Percentiles rank a stretch among this genome's conserved stretches.
phyloP scores from a whole-genome alignment of 2,888 invertebrate genomes.

The Drosophila ustulata region DNA sequence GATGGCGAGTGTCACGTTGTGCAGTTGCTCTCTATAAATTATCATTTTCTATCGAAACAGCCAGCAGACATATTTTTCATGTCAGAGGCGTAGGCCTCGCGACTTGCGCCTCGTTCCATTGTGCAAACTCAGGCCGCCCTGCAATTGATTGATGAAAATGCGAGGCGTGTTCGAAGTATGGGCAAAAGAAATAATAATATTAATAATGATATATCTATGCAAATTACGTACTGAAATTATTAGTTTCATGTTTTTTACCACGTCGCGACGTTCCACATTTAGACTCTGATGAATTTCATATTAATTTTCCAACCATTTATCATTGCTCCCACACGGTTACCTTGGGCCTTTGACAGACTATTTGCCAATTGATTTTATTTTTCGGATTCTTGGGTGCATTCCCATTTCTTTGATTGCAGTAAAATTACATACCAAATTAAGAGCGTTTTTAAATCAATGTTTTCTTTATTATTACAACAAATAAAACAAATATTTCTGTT shows the following conservation, averaged over 20 bases:
- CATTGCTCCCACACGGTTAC: constrained; percentile 29
- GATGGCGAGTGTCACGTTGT: constrained; percentile 70
- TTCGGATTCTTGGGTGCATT: constrained; percentile 1
- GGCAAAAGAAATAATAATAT: constrained; percentile 58
- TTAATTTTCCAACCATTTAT: constrained; percentile 76
- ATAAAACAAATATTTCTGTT: no score
- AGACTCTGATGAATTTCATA: constrained; percentile 58
- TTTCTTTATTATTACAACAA: no score
- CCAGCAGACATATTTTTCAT: constrained; percentile 74
- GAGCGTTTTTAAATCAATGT: no score
- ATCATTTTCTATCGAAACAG: constrained; percentile 74
- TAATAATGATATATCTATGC: constrained; percentile 81
- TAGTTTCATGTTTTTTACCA: constrained; percentile 64
- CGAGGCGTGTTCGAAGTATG: constrained; percentile 60
- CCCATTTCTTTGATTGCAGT: no score
- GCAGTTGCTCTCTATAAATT: constrained; percentile 78
- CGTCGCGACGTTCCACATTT: constrained; percentile 15
- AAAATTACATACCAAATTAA: no score
- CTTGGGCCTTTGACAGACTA: constrained; percentile 13
- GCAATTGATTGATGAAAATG: constrained; percentile 72
- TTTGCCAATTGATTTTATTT: constrained; percentile 14
- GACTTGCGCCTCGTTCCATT: background rate
- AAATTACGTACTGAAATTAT: constrained; percentile 71
- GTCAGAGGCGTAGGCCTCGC: constrained; percentile 43
- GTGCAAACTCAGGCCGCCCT: background rate